Conservation (phyloP, 1,140 invertebrate genomes). For the Pseudobourletiella spinata region DNA sequence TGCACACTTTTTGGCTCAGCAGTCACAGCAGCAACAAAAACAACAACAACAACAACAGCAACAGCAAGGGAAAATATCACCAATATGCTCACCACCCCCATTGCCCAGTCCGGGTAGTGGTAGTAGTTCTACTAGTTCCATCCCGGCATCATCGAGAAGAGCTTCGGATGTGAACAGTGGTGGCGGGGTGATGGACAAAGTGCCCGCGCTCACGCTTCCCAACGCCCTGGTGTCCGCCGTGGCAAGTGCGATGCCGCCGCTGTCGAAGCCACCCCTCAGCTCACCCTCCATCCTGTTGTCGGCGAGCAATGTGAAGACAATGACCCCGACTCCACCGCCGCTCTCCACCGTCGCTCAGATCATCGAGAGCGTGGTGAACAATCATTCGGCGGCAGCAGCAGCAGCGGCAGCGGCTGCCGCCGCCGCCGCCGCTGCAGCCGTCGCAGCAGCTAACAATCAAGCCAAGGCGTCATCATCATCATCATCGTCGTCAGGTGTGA, state of each 20-base stretch:
- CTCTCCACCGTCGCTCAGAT: constrained; percentile 34
- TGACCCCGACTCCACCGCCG: constrained; percentile 22
- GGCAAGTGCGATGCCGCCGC: constrained; percentile 28
- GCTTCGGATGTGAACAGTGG: too few relatives aligned
- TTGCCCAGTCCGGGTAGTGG: too few relatives aligned
- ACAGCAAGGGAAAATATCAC: constrained; percentile 13
- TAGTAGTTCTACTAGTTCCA: background rate
- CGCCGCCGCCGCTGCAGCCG: background rate
- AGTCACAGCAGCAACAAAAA: background rate
- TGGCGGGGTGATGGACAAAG: background rate
- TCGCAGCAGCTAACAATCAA: background rate
- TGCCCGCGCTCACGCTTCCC: background rate
- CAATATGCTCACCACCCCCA: background rate
- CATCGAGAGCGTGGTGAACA: constrained; percentile 36
- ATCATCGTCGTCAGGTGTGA: too few relatives aligned
- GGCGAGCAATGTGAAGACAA: constrained; percentile 18
- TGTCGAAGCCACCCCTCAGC: constrained; percentile 33
- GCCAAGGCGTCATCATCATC: too few relatives aligned
- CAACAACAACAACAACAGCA: constrained; percentile 25
- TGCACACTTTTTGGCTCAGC: constrained; percentile 1
- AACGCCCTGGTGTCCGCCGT: background rate
- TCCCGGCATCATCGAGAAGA: background rate
- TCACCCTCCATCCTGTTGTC: constrained; percentile 28
- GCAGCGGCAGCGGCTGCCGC: background rate
- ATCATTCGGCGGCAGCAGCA: constrained; percentile 17